Percentiles rank a stretch among this genome's conserved stretches.
Conservation (phyloP, 2,797 vertebrate genomes). For the Neopelma chrysocephalum region DNA sequence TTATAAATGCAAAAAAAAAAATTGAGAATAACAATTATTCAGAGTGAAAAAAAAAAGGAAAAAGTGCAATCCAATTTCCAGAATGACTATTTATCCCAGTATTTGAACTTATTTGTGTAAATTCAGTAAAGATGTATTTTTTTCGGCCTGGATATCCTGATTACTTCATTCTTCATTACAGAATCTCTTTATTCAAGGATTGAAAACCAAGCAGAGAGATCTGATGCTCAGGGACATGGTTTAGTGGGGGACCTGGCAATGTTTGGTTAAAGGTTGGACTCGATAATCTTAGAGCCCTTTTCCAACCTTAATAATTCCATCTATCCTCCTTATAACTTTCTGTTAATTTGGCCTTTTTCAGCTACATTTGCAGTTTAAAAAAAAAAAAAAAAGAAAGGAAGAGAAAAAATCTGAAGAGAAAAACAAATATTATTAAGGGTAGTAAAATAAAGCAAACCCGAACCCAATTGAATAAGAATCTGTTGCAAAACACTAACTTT, state of each 20-base stretch:
- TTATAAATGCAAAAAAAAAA: not conserved
- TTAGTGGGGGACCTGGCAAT: not conserved
- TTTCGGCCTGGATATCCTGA: not conserved
- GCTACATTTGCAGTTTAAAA: not conserved
- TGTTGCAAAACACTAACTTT: not conserved
- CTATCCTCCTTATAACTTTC: not conserved
- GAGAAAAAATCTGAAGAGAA: not conserved
- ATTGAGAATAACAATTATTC: not conserved
- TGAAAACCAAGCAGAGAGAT: not conserved
- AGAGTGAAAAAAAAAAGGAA: rapidly evolving
- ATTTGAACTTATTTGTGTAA: not conserved
- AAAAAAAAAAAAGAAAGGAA: not conserved
- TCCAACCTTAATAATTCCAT: not conserved
- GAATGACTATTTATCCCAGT: not conserved
- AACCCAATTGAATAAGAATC: not conserved
- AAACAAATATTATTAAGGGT: not conserved
- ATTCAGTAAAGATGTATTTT: not conserved
- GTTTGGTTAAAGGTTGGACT: not conserved
- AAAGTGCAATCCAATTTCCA: rapidly evolving
- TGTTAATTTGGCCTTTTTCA: not conserved
- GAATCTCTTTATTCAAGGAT: not conserved
- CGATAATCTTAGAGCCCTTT: not conserved
- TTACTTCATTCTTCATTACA: not conserved
- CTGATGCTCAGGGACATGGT: not conserved
- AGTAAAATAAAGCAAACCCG: not conserved